phyloP scores from a whole-genome alignment of 1,140 invertebrate species.

The Ostrea denselamellosa region DNA sequence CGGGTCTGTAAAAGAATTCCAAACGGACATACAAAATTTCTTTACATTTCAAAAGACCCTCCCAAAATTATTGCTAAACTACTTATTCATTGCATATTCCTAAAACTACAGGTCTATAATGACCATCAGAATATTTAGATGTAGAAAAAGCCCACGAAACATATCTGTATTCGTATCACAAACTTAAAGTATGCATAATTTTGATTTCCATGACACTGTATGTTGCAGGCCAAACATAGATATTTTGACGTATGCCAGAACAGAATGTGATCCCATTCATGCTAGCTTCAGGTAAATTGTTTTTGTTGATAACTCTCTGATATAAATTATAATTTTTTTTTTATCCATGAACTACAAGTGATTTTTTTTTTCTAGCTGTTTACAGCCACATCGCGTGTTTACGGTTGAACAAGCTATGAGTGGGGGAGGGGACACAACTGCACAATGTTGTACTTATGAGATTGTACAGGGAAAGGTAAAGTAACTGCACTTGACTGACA shows the following conservation, averaged over 20 bases:
- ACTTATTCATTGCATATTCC: too few relatives aligned
- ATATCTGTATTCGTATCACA: too few relatives aligned
- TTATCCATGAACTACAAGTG: neutral
- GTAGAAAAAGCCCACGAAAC: too few relatives aligned
- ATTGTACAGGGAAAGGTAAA: conserved; percentile 83
- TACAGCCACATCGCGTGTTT: conserved; percentile 85
- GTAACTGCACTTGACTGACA: too few relatives aligned
- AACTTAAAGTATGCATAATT: neutral
- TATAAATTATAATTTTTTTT: neutral
- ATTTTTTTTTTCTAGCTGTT: conserved; percentile 81
- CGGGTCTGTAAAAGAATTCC: conserved; percentile 63
- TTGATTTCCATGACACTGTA: conserved; percentile 33
- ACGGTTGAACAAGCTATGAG: conserved; percentile 88
- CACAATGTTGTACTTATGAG: conserved; percentile 87
- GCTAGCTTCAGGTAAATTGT: conserved; percentile 72
- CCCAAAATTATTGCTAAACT: too few relatives aligned
- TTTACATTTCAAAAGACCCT: too few relatives aligned
- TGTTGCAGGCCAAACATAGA: conserved; percentile 73
- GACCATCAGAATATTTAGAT: too few relatives aligned
- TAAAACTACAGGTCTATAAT: too few relatives aligned
- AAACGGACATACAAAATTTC: too few relatives aligned
- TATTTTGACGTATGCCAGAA: conserved; percentile 70
- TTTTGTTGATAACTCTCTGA: neutral
- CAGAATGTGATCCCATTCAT: conserved; percentile 74
- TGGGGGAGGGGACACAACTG: conserved; percentile 87